Percentiles rank a stretch among this genome's conserved stretches.
phyloP scores from a whole-genome alignment of 2,113 vertebrate genomes.

The Malaclemys terrapin region DNA sequence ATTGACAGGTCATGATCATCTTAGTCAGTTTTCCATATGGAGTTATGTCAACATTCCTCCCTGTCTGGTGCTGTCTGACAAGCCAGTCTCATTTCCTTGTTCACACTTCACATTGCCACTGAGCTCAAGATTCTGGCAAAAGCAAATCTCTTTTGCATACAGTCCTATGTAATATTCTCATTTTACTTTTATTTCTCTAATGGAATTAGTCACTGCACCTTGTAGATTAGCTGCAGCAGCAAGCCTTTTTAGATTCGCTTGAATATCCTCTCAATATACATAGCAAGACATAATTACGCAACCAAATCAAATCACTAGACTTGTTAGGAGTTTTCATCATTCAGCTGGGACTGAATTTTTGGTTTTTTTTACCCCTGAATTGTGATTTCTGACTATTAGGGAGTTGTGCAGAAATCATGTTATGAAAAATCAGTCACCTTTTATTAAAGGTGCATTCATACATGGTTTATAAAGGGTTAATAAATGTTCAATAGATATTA shows the following conservation, averaged over 20 bases:
- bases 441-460: neutral
- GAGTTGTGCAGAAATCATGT: neutral
- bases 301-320: conserved; percentile 2
- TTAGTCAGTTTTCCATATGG: neutral
- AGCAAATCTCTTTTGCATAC: neutral
- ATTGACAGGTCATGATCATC: neutral
- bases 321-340: conserved; percentile 38
- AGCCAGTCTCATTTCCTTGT: neutral
- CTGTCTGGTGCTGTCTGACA: neutral
- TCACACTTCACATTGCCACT: neutral
- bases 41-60: neutral
- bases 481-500: neutral
- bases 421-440: conserved; percentile 1
- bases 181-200: conserved; percentile 52
- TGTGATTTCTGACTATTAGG: conserved; percentile 14
- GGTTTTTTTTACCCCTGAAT: neutral
- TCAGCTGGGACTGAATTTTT: conserved; percentile 23
- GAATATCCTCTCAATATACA: conserved; percentile 41
- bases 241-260: conserved; percentile 23
- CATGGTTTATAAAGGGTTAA: neutral
- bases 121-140: neutral
- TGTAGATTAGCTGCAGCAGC: conserved; percentile 55
- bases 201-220: conserved; percentile 47
- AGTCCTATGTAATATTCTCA: conserved; percentile 20
- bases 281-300: conserved; percentile 63